Evolutionary conservation across 2,888 invertebrate species (phyloP), one percentile per base, ranked within the genome.

Genomic region (Barypeithes pellucidus): DNA sequence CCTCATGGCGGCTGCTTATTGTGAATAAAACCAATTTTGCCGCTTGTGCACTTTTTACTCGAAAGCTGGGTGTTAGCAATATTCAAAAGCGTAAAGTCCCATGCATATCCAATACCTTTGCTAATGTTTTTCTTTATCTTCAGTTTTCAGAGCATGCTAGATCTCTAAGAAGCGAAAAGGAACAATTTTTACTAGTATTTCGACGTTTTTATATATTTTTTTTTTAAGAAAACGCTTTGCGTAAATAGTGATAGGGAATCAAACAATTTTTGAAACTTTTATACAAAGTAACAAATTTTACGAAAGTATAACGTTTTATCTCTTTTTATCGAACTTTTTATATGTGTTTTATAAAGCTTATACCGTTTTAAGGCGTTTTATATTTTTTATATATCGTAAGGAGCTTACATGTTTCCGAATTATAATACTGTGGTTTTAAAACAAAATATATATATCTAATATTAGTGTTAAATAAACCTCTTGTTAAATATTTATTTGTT

Each of bases 91-190:
- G n/a, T n/a, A 9, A 33, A 29, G 24, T 14, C 52, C 24, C 9
- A 24, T 29, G 16, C 54, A 24, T 4, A 33, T 11, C 33, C 16
- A 18, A 14, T 36, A 20, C 47, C 18, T 22, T 12, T 16, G 29
- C 59, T 57, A 57, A 67, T 45, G 3, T 18, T 4, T 67, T 52
- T 50, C 18, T 65, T 68, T 77, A 75, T 78, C 73, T 77, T 80
- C 80, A 85, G 84, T 84, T 85, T 84, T 82, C 84, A 83, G 82
- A 85, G 81, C 76, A 84, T 84, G 82, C 82, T 85, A 78, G 84
- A 85, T 79, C 83, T 85, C 76, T 84, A 82, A 81, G 67, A 66
- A 59, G 54, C 54, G 33, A 63, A 50, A 33, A 29, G 18, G 63
- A 50, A 63, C 63, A 50, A 47, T 45, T 45, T 24, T 62, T 29